Evolutionary conservation across 2,888 invertebrate species (phyloP), one percentile per base, ranked within the genome.

Genomic region (Hirudinaria manillensis): DNA sequence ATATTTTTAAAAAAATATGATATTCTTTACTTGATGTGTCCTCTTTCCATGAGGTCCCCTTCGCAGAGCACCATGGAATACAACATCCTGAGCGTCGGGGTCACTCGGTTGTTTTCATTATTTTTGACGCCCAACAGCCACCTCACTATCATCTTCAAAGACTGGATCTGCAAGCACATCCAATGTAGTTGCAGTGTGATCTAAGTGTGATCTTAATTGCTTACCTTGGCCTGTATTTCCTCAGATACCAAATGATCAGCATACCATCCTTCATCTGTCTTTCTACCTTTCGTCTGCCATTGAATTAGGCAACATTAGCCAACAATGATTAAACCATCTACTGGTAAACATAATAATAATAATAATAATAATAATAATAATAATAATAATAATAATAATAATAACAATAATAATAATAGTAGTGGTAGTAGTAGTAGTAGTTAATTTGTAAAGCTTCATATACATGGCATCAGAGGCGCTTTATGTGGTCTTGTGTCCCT

Each of bases 121-220:
- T 80, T 81, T 86, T 93, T 94, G 74, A 96, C 87, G 0, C 97
- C 97, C 55, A 95, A 87, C 65, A 97, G 87, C 96, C 97, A 97
- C 70, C 97, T 90, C 0, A 95, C 95, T 91, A 98, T 94, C 78
- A 95, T 91, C 86, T 98, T 98, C 81, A 97, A 89, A 0, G 93
- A 96, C 85, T 95, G 94, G 75, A 88, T 82, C 87, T 89, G 68
- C 65, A 34, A 32, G n/a, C 24, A 61, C 61, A 16, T 2, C 24
- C 24, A 6, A 61, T 61, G 61, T 61, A 2, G 19, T 6, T 27
- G 56, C 61, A 24, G 24, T 61, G 7, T 21, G 27, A 7, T 3
- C 56, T 7, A 3, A 7, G 56, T 24, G 21, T 56, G 27, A 24
- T 16, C 24, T n/a, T 16, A 19, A 61, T 61, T 61, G 29, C 29